These are phyloP conservation scores for Acanthosepion lycidas DNA, from an alignment of 2,888 invertebrate genomes.

Conservation along the genomic window DNA sequence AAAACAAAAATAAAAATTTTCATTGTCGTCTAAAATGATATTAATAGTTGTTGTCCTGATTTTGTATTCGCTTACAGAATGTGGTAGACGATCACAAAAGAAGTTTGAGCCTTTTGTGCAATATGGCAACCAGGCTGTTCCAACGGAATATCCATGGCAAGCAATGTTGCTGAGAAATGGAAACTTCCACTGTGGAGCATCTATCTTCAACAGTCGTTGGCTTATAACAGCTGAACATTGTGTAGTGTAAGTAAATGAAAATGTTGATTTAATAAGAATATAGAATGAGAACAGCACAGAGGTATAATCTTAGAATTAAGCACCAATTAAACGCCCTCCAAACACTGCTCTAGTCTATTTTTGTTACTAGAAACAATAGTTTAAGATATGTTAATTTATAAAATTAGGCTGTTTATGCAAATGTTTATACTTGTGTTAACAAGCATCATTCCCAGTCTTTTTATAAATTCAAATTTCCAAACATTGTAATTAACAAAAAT, in stretches of 20 bases:
- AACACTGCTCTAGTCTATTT: too few species aligned
- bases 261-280: not conserved
- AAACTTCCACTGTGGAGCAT: not conserved
- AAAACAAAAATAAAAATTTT: too few species aligned
- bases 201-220: not conserved
- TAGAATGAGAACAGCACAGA: too few species aligned
- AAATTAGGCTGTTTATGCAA: not conserved
- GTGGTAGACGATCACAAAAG: not conserved
- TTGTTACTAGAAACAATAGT: too few species aligned
- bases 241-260: not conserved
- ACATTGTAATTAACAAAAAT: too few species aligned
- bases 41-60: not conserved
- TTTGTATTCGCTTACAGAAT: not conserved
- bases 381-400: too few species aligned
- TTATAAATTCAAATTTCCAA: not conserved
- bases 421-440: not conserved
- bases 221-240: constrained; percentile 6
- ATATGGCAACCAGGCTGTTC: not conserved
- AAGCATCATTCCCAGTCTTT: not conserved
- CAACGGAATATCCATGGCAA: not conserved
- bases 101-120: not conserved
- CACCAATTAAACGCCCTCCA: too few species aligned
- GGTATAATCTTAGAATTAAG: too few species aligned
- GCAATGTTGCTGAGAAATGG: not conserved
- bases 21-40: not conserved